Percentiles rank a stretch among this genome's conserved stretches.
phyloP scores from a whole-genome alignment of 2,888 invertebrate genomes.

The Diarsia dahlii region DNA sequence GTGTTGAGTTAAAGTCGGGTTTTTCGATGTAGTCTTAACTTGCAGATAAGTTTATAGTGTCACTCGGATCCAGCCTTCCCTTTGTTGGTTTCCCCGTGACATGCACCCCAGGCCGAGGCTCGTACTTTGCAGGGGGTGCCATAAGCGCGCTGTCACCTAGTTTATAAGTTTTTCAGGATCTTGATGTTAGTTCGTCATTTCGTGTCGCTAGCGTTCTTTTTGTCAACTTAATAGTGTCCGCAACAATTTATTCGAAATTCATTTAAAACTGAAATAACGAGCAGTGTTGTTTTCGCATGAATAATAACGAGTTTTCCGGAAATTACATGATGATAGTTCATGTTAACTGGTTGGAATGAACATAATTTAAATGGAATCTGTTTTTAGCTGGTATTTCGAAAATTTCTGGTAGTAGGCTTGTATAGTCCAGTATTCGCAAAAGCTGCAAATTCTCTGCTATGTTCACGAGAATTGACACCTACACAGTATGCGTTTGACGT shows the following conservation, averaged over 20 bases:
- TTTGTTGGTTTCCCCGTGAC: no score
- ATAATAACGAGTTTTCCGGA: not conserved
- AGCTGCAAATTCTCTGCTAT: not conserved
- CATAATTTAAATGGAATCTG: not conserved
- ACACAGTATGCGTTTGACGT: slow-evolving; percentile 6
- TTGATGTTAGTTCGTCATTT: not conserved
- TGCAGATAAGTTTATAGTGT: no score
- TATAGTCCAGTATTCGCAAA: not conserved
- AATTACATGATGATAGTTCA: not conserved
- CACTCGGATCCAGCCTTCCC: no score
- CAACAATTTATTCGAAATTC: not conserved
- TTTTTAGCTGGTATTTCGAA: no score
- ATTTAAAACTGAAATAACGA: not conserved
- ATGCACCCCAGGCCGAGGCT: no score
- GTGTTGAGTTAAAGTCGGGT: no score
- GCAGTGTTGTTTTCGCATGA: not conserved
- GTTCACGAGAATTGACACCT: slow-evolving; percentile 13
- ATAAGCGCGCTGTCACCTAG: no score
- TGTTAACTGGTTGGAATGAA: not conserved
- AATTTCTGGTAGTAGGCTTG: not conserved
- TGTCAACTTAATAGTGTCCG: not conserved
- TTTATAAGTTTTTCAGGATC: no score
- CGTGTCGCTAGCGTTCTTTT: not conserved
- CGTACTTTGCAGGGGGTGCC: no score
- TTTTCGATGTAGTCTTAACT: no score